Conservation (phyloP, 2,888 invertebrate genomes). For the Agrochola circellaris region DNA sequence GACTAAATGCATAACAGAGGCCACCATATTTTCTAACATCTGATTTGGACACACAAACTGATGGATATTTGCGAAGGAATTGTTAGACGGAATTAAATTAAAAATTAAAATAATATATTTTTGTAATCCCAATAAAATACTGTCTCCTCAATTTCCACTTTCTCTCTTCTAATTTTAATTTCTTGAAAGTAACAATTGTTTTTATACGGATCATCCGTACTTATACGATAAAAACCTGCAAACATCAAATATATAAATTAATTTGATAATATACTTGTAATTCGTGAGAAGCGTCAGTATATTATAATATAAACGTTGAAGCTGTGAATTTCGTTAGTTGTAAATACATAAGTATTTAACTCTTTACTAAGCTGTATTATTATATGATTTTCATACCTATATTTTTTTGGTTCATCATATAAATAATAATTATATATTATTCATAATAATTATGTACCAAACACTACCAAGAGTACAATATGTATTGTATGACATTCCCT, state of each 20-base stretch:
- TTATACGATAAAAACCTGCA: background rate
- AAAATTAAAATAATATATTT: conserved; percentile 49
- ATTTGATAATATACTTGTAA: conserved; percentile 15
- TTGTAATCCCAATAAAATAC: conserved; percentile 53
- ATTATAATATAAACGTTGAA: conserved; percentile 56
- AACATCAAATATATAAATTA: background rate
- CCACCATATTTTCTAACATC: background rate
- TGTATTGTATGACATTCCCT: background rate
- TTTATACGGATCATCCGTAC: background rate
- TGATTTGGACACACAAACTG: background rate
- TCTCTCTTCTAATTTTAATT: conserved; percentile 24
- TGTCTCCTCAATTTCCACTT: conserved; percentile 41
- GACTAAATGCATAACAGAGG: background rate
- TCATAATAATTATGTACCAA: background rate
- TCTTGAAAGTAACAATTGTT: background rate
- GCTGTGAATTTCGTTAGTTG: conserved; percentile 76
- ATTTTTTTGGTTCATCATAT: conserved; percentile 4
- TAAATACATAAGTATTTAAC: conserved; percentile 63
- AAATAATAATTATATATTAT: background rate
- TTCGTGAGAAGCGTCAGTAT: conserved; percentile 32
- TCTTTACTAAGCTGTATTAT: conserved; percentile 29
- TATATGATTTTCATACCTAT: conserved; percentile 1
- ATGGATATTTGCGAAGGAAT: conserved; percentile 18
- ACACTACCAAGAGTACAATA: background rate
- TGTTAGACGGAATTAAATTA: conserved; percentile 19